A percentile compares a stretch with the other conserved stretches of the same genome.
These are phyloP conservation scores for Ceratosolen solmsi DNA, from an alignment of 1,140 invertebrate genomes.

Conservation along the genomic window DNA sequence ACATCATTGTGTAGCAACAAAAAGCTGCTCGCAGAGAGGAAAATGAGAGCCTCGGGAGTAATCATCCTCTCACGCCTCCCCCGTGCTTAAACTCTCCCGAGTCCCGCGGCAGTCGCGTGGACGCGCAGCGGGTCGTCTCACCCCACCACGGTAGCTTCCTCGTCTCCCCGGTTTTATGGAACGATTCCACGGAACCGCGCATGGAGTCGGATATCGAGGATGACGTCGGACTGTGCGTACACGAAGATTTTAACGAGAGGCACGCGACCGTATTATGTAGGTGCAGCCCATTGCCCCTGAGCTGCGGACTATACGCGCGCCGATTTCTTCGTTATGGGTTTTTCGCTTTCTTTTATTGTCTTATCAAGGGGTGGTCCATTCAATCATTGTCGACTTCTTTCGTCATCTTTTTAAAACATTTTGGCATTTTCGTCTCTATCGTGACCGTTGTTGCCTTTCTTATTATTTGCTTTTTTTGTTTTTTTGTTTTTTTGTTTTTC, in stretches of 20 bases:
- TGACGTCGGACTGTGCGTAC: constrained; percentile 13
- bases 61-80: constrained; percentile 4
- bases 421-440: too few species aligned
- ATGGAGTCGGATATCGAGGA: constrained; percentile 39
- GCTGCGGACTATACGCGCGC: background rate
- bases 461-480: too few species aligned
- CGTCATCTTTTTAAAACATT: too few species aligned
- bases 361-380: background rate
- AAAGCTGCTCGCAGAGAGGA: background rate
- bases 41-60: constrained; percentile 2
- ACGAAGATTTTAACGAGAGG: constrained; percentile 68
- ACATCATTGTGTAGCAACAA: background rate
- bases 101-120: constrained; percentile 39
- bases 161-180: constrained; percentile 18
- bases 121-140: constrained; percentile 23
- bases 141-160: constrained; percentile 14
- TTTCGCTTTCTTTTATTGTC: background rate
- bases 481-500: too few species aligned
- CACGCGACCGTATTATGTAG: constrained; percentile 58
- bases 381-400: background rate
- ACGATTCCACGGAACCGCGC: constrained; percentile 65
- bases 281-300: background rate
- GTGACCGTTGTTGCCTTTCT: too few species aligned
- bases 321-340: constrained; percentile 1
- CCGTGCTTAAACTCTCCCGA: background rate